A percentile compares a stretch with the other conserved stretches of the same genome.
These are phyloP conservation scores for Ciona savignyi DNA, from an alignment of 23 tunicate genomes.

Conservation along the genomic window DNA sequence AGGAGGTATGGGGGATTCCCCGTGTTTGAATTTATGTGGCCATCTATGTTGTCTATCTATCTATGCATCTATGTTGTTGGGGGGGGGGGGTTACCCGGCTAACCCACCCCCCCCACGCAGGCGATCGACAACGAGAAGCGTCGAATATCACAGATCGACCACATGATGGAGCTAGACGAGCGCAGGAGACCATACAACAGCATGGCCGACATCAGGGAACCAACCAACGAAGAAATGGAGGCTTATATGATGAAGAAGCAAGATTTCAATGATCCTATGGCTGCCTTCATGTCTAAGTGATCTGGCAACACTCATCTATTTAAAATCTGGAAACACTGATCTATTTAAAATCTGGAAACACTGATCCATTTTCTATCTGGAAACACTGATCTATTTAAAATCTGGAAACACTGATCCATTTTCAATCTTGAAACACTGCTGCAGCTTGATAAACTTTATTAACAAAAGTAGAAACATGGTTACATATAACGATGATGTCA, in stretches of 20 bases:
- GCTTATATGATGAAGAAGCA: conserved; percentile 66
- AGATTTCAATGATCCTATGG: conserved; percentile 83
- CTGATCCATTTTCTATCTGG: neutral
- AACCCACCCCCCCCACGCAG: no score
- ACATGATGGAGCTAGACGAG: conserved; percentile 58
- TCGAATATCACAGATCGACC: conserved; percentile 46
- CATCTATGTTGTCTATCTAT: no score
- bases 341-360: neutral
- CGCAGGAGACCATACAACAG: conserved; percentile 85
- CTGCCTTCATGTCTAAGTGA: conserved; percentile 3
- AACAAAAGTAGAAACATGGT: neutral
- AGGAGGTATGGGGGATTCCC: no score
- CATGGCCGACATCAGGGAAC: conserved; percentile 62
- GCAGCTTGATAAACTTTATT: neutral
- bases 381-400: neutral
- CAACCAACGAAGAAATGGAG: conserved; percentile 91
- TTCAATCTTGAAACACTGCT: no score
- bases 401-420: neutral
- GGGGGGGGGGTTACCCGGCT: no score
- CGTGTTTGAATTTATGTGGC: no score
- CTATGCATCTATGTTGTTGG: no score
- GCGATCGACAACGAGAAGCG: conserved; percentile 53
- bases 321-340: neutral
- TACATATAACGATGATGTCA: neutral
- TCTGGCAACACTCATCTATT: no score